phyloP scores from a whole-genome alignment of 30 jellyfish, hydroid and myxozoan species.

The Phacellophora camtschatica region DNA sequence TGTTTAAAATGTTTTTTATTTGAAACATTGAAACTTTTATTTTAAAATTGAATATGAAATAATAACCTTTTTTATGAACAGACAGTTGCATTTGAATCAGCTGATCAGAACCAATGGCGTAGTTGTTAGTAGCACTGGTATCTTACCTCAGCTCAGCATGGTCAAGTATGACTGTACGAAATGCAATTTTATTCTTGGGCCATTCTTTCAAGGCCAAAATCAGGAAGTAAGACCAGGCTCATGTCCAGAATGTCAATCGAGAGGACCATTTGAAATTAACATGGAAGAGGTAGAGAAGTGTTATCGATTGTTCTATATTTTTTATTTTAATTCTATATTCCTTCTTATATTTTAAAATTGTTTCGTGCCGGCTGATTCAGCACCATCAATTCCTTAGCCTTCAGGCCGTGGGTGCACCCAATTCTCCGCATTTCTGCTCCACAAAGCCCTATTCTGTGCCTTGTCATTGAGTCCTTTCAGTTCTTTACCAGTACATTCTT shows the following conservation, averaged over 20 bases:
- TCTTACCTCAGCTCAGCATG: constrained; percentile 92
- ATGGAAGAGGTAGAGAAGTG: constrained; percentile 98
- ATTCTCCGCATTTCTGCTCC: no score
- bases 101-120: constrained; percentile 95
- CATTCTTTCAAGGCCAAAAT: constrained; percentile 94
- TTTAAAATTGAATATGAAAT: neutral
- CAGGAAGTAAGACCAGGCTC: constrained; percentile 94
- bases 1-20: neutral
- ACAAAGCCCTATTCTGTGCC: no score
- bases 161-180: constrained; percentile 91
- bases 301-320: no score
- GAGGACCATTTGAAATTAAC: constrained; percentile 98
- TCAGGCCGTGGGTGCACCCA: no score
- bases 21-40: neutral
- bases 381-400: no score
- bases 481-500: no score
- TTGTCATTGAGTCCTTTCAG: no score
- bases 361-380: no score
- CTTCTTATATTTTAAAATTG: no score
- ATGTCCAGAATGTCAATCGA: constrained; percentile 97
- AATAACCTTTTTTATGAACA: neutral
- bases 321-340: no score
- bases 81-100: constrained; percentile 95
- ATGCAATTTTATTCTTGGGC: constrained; percentile 89
- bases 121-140: constrained; percentile 91